A percentile compares a stretch with the other conserved stretches of the same genome.
phyloP scores from a whole-genome alignment of 2,797 vertebrate species.

The Artibeus lituratus region DNA sequence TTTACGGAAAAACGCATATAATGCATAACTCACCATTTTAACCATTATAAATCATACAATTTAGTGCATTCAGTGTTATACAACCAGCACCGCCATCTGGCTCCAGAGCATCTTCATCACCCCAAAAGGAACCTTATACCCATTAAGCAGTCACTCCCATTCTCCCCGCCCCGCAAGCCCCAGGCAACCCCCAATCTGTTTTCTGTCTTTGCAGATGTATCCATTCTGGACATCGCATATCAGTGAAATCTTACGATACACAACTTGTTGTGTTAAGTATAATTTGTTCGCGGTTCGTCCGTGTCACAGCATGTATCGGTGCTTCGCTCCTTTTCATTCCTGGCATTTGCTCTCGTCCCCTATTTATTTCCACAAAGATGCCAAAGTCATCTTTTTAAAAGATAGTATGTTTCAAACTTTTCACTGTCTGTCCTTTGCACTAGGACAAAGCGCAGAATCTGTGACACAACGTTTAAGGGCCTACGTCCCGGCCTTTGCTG shows the following conservation, averaged over 20 bases:
- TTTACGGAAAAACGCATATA: not conserved
- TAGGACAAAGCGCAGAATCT: not conserved
- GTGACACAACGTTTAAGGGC: not conserved
- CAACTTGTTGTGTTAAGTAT: not conserved
- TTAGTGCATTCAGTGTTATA: not conserved
- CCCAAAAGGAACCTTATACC: not conserved
- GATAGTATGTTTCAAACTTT: not conserved
- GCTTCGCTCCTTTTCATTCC: not conserved
- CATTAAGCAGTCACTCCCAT: not conserved
- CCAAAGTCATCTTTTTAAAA: not conserved
- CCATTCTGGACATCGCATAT: not conserved
- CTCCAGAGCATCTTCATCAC: not conserved
- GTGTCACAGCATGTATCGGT: fast-evolving
- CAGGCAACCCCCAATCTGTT: not conserved
- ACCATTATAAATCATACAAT: not conserved
- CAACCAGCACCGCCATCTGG: not conserved
- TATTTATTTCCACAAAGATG: not conserved
- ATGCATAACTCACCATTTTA: not conserved
- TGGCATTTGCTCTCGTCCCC: not conserved
- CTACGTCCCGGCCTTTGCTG: not conserved
- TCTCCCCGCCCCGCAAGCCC: not conserved
- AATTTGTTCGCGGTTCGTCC: not conserved
- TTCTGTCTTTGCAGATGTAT: not conserved
- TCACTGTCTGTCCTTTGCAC: not conserved
- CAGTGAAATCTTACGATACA: fast-evolving